Percentiles rank a stretch among this genome's conserved stretches.
Conservation (phyloP, 2,888 invertebrate genomes). For the Dryococelus australis region DNA sequence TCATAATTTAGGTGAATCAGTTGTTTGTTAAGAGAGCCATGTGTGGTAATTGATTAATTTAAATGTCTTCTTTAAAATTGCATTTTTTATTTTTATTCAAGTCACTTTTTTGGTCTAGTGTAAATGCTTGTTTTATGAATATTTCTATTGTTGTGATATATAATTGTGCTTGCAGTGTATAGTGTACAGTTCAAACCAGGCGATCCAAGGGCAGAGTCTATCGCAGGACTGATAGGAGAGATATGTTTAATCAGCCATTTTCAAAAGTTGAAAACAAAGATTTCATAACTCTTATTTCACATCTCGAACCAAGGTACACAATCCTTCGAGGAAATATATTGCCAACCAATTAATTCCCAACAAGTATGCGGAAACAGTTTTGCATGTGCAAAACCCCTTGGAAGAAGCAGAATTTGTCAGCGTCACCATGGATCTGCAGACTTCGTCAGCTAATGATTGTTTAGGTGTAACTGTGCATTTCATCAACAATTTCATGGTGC, state of each 20-base stretch:
- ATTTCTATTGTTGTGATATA: no score
- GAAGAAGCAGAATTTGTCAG: background rate
- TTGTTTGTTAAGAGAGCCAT: no score
- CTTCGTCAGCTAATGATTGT: background rate
- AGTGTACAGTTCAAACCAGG: background rate
- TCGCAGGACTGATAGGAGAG: background rate
- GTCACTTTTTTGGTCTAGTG: no score
- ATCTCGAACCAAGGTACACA: background rate
- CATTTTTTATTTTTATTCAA: no score
- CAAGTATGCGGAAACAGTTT: background rate
- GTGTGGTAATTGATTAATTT: no score
- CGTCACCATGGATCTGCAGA: background rate
- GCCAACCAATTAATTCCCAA: background rate
- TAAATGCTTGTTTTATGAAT: no score
- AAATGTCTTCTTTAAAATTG: no score
- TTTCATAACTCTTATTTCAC: background rate
- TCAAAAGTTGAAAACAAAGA: background rate
- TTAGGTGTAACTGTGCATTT: constrained; percentile 6
- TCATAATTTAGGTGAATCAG: no score
- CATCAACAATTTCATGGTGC: background rate
- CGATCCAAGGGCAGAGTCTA: background rate
- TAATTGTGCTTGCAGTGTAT: no score
- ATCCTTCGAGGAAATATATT: background rate
- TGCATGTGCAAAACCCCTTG: background rate
- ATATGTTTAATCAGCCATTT: background rate